These are phyloP conservation scores for Ceratothoa steindachneri DNA, from an alignment of 2,888 invertebrate genomes.

Conservation along the genomic window DNA sequence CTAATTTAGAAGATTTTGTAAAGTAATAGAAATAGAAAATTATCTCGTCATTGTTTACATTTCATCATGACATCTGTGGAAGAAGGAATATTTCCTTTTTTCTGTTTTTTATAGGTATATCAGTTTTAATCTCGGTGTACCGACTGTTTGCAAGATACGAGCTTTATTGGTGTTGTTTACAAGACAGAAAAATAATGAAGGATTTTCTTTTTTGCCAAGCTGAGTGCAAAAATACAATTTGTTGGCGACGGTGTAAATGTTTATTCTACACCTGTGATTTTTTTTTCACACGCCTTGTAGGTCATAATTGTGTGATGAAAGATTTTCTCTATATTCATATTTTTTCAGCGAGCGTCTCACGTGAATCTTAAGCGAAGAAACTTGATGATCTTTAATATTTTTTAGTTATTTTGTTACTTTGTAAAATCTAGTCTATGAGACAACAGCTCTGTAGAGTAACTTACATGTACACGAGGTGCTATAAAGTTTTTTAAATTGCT, in stretches of 20 bases:
- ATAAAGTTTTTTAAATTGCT: background rate
- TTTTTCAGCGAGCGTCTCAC: too few relatives aligned
- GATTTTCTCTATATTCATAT: background rate
- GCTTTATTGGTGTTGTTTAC: too few relatives aligned
- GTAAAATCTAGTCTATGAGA: background rate
- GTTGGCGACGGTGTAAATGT: background rate
- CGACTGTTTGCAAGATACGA: background rate
- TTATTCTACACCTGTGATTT: background rate
- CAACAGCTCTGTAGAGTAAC: background rate
- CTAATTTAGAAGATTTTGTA: background rate
- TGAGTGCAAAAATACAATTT: background rate
- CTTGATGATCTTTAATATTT: background rate
- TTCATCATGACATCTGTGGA: slow-evolving; percentile 17
- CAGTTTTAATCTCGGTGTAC: background rate
- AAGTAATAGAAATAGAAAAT: background rate
- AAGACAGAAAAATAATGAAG: too few relatives aligned
- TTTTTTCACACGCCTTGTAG: background rate
- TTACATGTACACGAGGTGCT: background rate
- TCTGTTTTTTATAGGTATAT: background rate
- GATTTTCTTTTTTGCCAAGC: background rate
- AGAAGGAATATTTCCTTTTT: background rate
- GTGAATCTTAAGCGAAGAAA: background rate
- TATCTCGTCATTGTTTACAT: slow-evolving; percentile 29
- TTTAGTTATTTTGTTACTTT: background rate
- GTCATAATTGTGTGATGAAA: background rate